Evolutionary conservation across 1,140 invertebrate genomes (phyloP).

Genomic region (Thaumatotibia leucotreta): DNA sequence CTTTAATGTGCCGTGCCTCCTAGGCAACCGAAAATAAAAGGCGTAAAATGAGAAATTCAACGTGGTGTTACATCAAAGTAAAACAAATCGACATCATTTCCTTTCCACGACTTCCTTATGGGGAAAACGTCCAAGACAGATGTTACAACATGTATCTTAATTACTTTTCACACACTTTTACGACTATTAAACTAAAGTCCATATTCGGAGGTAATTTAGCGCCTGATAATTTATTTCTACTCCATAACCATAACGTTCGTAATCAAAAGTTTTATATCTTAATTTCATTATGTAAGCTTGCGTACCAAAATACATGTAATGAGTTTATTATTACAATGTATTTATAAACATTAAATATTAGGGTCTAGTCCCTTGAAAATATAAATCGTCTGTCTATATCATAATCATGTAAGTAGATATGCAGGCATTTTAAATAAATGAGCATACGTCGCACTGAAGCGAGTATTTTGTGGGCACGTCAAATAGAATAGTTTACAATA

Average conservation of each 20-base stretch:
- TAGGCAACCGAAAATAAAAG: background rate
- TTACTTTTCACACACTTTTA: background rate
- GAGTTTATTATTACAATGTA: background rate
- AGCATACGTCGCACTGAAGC: too few relatives aligned
- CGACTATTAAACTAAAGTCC: background rate
- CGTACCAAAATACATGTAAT: background rate
- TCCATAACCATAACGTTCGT: slow-evolving; percentile 3
- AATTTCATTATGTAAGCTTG: background rate
- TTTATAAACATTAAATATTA: background rate
- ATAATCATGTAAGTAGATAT: too few relatives aligned
- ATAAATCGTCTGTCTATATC: too few relatives aligned
- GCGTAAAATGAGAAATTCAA: background rate
- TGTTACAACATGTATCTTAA: background rate
- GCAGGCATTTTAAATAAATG: too few relatives aligned
- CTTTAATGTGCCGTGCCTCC: too few relatives aligned
- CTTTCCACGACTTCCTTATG: slow-evolving; percentile 2
- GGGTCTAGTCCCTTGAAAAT: background rate
- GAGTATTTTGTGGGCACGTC: too few relatives aligned
- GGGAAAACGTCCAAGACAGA: background rate
- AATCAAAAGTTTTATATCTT: background rate
- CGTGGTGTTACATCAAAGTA: background rate
- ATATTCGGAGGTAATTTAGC: background rate
- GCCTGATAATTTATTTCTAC: slow-evolving; percentile 3
- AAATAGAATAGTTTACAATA: too few relatives aligned
- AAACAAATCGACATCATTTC: background rate